Evolutionary conservation across 2,113 vertebrate genomes (phyloP), one percentile per base, ranked within the genome.

Genomic region (Cygnus buccinator): DNA sequence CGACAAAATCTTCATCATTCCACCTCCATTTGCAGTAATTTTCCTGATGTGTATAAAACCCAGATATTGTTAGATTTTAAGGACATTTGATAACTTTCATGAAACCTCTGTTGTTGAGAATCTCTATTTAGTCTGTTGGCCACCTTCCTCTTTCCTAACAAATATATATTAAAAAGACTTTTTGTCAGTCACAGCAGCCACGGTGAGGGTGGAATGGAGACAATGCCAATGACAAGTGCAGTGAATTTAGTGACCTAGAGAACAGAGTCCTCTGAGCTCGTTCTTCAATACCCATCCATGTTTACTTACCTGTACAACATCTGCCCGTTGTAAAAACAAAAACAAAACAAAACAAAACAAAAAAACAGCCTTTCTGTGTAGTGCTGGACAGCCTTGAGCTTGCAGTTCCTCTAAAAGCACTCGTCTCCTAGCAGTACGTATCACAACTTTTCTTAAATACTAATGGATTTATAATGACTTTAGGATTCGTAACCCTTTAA

Each of bases 301-400:
- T 28, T 73, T 25, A 33, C 41, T 26, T 61, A 41, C 52, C 22
- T 28, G 2, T 3, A 19, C 4, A 13, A 20, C 19, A 59, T 13
- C 11, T 33, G 16, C 62, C 31, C 50, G 2, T 43, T 37, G 37
- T 37, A 37, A 8, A 37, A 37, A 37, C 8, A 37, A 37, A 37
- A 37, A 37, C 35, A 35, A 35, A 35, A 35, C 35, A 35, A 37
- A 37, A 37, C 37, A 37, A 37, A 37, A 37, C 37, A 37, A 37
- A 37, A 37, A 37, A 37, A 37, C 58, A 46, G 25, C 65, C 23
- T 77, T 68, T 78, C 48, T 41, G 3, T 1, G 12, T 68, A 59
- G 37, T 66, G 31, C 46, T 52, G 18, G 11, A 6, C 9, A 0
- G 0, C 58, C 43, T 46, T 35, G 54, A 58, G 73, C 33, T 28